Evolutionary conservation across 2,113 vertebrate genomes (phyloP).

Genomic region (Colossoma macropomum): DNA sequence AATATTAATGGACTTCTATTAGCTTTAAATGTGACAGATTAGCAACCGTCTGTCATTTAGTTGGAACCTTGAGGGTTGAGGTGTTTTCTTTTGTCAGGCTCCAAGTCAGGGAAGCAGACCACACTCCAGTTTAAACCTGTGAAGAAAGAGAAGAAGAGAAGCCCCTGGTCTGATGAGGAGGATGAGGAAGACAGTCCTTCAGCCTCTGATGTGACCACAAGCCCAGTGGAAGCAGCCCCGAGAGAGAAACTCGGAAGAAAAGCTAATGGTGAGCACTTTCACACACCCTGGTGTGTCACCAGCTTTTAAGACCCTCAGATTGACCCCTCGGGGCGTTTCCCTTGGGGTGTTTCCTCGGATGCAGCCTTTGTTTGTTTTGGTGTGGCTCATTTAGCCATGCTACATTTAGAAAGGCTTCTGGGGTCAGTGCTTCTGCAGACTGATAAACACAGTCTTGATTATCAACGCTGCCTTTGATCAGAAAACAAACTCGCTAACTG

Average conservation of each 20-base stretch:
- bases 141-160: constrained; percentile 79
- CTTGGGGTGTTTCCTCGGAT: background rate
- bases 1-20: no score
- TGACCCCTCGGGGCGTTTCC: background rate
- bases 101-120: constrained; percentile 83
- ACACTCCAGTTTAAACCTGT: constrained; percentile 86
- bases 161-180: constrained; percentile 80
- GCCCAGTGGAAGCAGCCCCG: constrained; percentile 70
- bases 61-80: background rate
- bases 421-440: background rate
- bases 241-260: constrained; percentile 70
- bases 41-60: background rate
- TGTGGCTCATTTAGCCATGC: background rate
- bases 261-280: constrained; percentile 68
- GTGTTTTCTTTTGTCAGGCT: constrained; percentile 39
- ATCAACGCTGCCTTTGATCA: background rate
- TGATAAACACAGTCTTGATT: background rate
- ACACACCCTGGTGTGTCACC: background rate
- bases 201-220: constrained; percentile 64
- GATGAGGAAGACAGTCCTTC: constrained; percentile 45
- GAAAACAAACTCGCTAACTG: background rate
- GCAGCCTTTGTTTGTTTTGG: background rate
- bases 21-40: no score
- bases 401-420: background rate
- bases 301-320: background rate